Conservation (phyloP, 2,797 vertebrate genomes). For the Trematomus bernacchii region DNA sequence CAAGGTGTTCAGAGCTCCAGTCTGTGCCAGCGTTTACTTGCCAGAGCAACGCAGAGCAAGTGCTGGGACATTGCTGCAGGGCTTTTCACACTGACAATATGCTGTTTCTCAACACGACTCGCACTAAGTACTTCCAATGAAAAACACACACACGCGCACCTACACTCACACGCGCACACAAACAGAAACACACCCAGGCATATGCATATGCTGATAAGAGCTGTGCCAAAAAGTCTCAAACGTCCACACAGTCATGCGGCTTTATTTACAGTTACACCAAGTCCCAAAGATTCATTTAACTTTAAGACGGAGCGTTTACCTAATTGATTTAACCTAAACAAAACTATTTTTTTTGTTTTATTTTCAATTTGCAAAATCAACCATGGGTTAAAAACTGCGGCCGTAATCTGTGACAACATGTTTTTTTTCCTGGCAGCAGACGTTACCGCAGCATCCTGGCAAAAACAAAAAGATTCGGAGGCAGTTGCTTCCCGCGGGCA, state of each 20-base stretch:
- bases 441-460: too few species aligned
- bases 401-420: too few species aligned
- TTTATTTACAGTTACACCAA: slow-evolving; percentile 39
- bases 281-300: slow-evolving; percentile 32
- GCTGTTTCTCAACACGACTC: slow-evolving; percentile 55
- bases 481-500: too few species aligned
- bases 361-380: too few species aligned
- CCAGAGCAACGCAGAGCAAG: slow-evolving; percentile 41
- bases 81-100: slow-evolving; percentile 64
- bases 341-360: too few species aligned
- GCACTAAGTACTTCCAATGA: slow-evolving; percentile 32
- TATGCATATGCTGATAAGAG: slow-evolving; percentile 43
- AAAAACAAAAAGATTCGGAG: too few species aligned
- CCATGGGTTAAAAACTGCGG: too few species aligned
- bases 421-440: too few species aligned
- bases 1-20: slow-evolving; percentile 63
- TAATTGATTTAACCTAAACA: too few species aligned
- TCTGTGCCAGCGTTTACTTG: slow-evolving; percentile 60
- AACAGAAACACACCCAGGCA: slow-evolving; percentile 12
- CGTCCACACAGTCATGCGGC: slow-evolving; percentile 21
- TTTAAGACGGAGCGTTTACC: slow-evolving; percentile 3
- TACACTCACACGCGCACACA: too few species aligned
- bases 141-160: slow-evolving; percentile 7
- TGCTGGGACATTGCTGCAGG: slow-evolving; percentile 64
- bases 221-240: slow-evolving; percentile 6